phyloP scores from a whole-genome alignment of 2,888 invertebrate genomes.

The Melieria crassipennis region DNA sequence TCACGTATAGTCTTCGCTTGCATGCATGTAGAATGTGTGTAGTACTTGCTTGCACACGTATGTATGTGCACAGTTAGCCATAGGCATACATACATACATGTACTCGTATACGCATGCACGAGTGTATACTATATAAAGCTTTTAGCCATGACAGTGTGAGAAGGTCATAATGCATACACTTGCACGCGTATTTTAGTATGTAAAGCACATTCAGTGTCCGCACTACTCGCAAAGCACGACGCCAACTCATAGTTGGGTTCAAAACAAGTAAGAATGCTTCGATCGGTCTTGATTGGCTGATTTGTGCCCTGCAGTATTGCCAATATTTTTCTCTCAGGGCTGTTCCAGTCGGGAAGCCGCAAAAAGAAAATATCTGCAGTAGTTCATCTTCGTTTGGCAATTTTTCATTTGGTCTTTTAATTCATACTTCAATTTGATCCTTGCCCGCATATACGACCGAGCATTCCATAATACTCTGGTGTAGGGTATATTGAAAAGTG shows the following conservation, averaged over 20 bases:
- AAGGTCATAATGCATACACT: conserved; percentile 58
- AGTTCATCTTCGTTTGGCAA: no score
- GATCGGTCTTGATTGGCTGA: no score
- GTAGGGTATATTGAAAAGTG: no score
- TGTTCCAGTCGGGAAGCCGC: no score
- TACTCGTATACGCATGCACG: conserved; percentile 6
- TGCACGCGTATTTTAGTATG: conserved; percentile 32
- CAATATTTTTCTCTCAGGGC: no score
- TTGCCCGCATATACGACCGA: no score
- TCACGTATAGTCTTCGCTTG: conserved; percentile 51
- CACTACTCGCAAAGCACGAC: conserved; percentile 1
- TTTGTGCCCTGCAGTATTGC: background rate
- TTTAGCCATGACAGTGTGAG: conserved; percentile 65
- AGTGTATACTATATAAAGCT: background rate
- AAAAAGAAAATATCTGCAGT: no score
- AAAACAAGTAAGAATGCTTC: conserved; percentile 16
- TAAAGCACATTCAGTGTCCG: background rate
- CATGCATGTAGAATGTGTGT: conserved; percentile 30
- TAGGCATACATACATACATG: background rate
- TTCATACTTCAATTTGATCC: no score
- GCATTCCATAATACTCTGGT: no score
- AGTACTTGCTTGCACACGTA: conserved; percentile 21
- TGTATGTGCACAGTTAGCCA: background rate
- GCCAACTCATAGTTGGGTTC: conserved; percentile 13
- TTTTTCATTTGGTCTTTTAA: no score